Percentiles rank a stretch among this genome's conserved stretches.
Evolutionary conservation across 2,797 vertebrate species (phyloP).

Genomic region (Acanthornis magna): DNA sequence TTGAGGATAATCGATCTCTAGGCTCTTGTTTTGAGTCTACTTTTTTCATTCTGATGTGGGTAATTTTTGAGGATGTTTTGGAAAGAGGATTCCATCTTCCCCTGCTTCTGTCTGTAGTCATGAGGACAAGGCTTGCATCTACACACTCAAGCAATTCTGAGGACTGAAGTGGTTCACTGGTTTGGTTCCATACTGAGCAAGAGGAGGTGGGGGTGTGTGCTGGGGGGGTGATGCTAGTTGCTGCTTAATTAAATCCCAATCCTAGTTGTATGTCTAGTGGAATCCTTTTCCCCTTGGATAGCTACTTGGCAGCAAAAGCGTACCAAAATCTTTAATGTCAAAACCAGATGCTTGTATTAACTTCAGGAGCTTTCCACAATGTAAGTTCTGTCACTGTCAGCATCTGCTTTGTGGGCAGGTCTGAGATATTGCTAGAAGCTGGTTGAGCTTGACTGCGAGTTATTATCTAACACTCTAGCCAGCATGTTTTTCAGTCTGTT

Average conservation of each 20-base stretch:
- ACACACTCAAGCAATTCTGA: not conserved
- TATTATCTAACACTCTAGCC: slow-evolving; percentile 23
- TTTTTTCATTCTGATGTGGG: not conserved
- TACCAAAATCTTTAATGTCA: slow-evolving; percentile 28
- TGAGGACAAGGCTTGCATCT: not conserved
- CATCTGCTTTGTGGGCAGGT: not conserved
- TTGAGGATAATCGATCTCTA: not conserved
- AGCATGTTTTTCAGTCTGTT: not conserved
- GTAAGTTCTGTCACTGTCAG: slow-evolving; percentile 16
- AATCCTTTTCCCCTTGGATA: not conserved
- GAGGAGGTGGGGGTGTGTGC: not conserved
- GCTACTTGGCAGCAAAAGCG: not conserved
- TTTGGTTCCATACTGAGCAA: not conserved
- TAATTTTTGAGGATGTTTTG: not conserved
- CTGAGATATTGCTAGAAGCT: slow-evolving; percentile 11
- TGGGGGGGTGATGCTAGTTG: not conserved
- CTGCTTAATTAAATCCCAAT: slow-evolving; percentile 8
- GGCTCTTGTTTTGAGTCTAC: not conserved
- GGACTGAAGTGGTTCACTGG: not conserved
- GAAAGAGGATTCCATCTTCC: not conserved
- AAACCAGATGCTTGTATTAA: slow-evolving; percentile 23
- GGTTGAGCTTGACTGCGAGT: slow-evolving; percentile 28
- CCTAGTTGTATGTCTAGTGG: not conserved
- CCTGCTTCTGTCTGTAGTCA: not conserved
- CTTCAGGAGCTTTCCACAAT: slow-evolving; percentile 6